phyloP scores from a whole-genome alignment of 2,888 invertebrate genomes.

The Lamproptera curius region DNA sequence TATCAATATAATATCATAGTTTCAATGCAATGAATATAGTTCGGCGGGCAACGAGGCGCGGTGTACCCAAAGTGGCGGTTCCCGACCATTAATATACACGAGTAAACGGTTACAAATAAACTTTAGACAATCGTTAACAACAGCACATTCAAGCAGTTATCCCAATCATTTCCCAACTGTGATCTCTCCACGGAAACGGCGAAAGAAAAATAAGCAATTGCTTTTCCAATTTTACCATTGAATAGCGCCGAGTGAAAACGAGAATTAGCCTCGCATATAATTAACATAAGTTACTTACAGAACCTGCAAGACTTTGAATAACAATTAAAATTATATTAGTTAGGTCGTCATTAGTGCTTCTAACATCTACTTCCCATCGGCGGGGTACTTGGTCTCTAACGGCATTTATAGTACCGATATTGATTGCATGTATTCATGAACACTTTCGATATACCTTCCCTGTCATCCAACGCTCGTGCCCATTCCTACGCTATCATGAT shows the following conservation, averaged over 20 bases:
- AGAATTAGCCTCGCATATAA: slow-evolving; percentile 11
- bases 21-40: slow-evolving; percentile 66
- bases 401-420: too few relatives aligned
- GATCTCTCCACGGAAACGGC: neutral
- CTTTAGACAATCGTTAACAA: slow-evolving; percentile 25
- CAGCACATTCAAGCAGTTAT: slow-evolving; percentile 23
- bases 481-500: slow-evolving; percentile 44
- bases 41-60: slow-evolving; percentile 67
- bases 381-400: slow-evolving; percentile 47
- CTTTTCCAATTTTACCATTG: slow-evolving; percentile 8
- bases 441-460: too few relatives aligned
- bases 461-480: too few relatives aligned
- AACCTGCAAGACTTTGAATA: slow-evolving; percentile 39
- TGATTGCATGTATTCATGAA: too few relatives aligned
- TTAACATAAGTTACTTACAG: slow-evolving; percentile 34
- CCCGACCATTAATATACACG: slow-evolving; percentile 32
- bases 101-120: slow-evolving; percentile 16
- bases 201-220: too few relatives aligned
- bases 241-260: slow-evolving; percentile 35
- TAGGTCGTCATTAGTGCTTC: slow-evolving; percentile 47
- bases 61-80: slow-evolving; percentile 46
- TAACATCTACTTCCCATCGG: slow-evolving; percentile 40
- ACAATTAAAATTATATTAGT: slow-evolving; percentile 36
- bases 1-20: slow-evolving; percentile 71
- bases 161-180: slow-evolving; percentile 21